A percentile compares a stretch with the other conserved stretches of the same genome.
Evolutionary conservation across 2,113 vertebrate genomes (phyloP).

Genomic region (Cebus imitator): DNA sequence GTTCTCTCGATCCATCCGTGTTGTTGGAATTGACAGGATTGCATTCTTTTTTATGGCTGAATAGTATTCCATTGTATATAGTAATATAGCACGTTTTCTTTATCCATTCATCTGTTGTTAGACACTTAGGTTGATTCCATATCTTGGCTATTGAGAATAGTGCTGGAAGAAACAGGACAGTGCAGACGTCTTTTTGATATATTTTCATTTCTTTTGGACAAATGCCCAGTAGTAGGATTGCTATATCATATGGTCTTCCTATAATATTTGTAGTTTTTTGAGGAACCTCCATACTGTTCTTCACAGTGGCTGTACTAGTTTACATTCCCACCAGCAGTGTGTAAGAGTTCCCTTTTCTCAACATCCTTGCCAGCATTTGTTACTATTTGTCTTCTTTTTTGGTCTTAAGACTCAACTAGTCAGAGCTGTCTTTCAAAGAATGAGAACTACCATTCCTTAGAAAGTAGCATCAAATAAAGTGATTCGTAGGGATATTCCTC

Average conservation of each 20-base stretch:
- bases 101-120: not conserved
- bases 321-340: not conserved
- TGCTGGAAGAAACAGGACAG: not conserved
- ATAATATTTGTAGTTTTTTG: not conserved
- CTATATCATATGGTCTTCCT: not conserved
- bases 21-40: not conserved
- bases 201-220: not conserved
- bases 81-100: not conserved
- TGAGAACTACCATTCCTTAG: not conserved
- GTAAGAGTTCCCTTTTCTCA: not conserved
- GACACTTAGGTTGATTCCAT: not conserved
- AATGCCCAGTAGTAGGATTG: not conserved
- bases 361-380: not conserved
- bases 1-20: not conserved
- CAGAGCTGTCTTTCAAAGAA: not conserved
- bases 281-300: not conserved
- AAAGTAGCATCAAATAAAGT: slow-evolving; percentile 33
- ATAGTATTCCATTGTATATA: not conserved
- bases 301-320: not conserved
- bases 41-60: not conserved
- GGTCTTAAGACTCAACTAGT: not conserved
- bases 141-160: not conserved
- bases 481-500: slow-evolving; percentile 20
- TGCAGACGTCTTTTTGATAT: not conserved
- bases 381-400: not conserved